Conservation (phyloP, 2,113 vertebrate genomes). For the Myxocyprinus asiaticus region DNA sequence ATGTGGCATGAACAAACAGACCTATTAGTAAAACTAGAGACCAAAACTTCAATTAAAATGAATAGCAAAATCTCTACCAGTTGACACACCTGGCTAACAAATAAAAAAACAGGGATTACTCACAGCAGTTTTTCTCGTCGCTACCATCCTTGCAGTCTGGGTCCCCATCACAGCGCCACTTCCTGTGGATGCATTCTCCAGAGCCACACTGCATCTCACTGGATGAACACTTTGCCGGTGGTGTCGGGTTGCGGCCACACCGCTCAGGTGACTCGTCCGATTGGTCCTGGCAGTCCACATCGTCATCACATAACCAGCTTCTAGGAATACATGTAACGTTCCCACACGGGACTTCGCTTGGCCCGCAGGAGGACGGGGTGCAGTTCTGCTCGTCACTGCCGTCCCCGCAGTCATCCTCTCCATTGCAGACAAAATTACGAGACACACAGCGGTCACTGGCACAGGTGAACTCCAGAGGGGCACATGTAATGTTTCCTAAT, state of each 20-base stretch:
- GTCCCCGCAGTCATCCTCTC: constrained; percentile 94
- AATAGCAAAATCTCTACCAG: too few relatives aligned
- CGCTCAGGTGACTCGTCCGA: constrained; percentile 88
- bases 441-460: constrained; percentile 90
- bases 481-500: constrained; percentile 90
- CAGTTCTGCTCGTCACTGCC: constrained; percentile 89
- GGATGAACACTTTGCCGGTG: constrained; percentile 79
- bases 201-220: constrained; percentile 89
- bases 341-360: constrained; percentile 90
- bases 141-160: constrained; percentile 94
- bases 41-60: not conserved
- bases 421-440: constrained; percentile 90
- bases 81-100: too few relatives aligned
- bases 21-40: constrained; percentile 12
- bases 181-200: constrained; percentile 93
- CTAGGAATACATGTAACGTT: constrained; percentile 87
- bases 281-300: constrained; percentile 91
- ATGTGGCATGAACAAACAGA: constrained; percentile 35
- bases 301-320: constrained; percentile 93
- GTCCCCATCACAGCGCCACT: constrained; percentile 97
- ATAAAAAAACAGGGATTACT: constrained; percentile 61
- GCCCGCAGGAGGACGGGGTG: constrained; percentile 82
- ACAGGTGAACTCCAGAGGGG: constrained; percentile 90
- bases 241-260: constrained; percentile 86
- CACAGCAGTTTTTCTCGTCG: constrained; percentile 95